A percentile compares a stretch with the other conserved stretches of the same genome.
phyloP scores from a whole-genome alignment of 2,113 vertebrate species.

The Donacobius atricapilla region DNA sequence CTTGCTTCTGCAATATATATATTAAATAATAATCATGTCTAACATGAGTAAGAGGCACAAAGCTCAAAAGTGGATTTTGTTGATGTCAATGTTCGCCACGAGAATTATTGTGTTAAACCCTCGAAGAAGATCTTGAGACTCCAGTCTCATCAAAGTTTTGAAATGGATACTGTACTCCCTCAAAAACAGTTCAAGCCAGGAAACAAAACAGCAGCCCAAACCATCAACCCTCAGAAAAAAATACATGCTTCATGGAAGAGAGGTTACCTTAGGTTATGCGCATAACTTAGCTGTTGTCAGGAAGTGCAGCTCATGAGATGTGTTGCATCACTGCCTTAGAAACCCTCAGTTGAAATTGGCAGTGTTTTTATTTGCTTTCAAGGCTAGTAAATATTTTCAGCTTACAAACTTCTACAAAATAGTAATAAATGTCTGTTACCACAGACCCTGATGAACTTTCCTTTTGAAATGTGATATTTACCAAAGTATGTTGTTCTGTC shows the following conservation, averaged over 20 bases:
- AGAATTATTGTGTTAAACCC: neutral
- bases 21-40: neutral
- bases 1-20: neutral
- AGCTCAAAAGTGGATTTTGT: neutral
- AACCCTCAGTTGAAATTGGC: constrained; percentile 15
- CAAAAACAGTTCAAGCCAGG: neutral
- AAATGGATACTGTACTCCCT: neutral
- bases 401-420: neutral
- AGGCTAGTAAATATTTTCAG: neutral
- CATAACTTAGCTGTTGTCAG: neutral
- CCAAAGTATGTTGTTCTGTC: neutral
- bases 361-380: constrained; percentile 5
- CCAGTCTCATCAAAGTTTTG: neutral
- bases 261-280: neutral
- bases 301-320: neutral
- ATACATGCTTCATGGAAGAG: neutral
- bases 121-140: neutral
- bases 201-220: neutral
- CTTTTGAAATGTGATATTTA: neutral
- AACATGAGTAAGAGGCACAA: neutral
- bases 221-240: neutral
- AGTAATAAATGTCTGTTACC: neutral
- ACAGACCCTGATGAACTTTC: neutral
- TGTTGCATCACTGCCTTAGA: neutral
- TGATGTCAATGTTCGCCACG: neutral